These are phyloP conservation scores for Capra hircus DNA, from an alignment of 2,113 vertebrate species.

Conservation along the genomic window DNA sequence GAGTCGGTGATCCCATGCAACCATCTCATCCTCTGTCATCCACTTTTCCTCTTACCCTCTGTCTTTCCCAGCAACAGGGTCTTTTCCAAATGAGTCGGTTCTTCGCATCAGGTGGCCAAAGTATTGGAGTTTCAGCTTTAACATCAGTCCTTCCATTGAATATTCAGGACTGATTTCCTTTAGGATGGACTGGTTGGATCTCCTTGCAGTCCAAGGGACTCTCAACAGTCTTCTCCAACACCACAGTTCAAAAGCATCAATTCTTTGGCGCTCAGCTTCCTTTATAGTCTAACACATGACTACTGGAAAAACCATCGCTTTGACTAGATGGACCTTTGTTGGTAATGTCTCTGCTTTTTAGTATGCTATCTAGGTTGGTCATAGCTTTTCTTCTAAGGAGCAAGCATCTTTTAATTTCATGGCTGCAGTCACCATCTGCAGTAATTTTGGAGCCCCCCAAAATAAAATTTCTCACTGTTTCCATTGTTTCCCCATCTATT, in stretches of 20 bases:
- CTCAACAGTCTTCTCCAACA: not conserved
- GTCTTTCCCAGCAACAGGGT: not conserved
- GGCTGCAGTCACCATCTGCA: not conserved
- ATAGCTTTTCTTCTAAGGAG: not conserved
- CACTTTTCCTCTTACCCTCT: not conserved
- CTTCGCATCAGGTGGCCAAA: not conserved
- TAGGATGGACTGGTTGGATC: not conserved
- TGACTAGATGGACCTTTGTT: not conserved
- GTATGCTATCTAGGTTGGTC: not conserved
- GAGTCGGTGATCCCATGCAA: not conserved
- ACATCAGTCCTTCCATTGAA: not conserved
- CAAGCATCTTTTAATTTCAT: not conserved
- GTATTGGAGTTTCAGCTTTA: not conserved
- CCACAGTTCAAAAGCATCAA: not conserved
- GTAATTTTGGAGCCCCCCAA: not conserved
- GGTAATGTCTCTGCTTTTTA: not conserved
- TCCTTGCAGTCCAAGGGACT: not conserved
- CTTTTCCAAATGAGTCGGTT: not conserved
- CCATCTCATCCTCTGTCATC: not conserved
- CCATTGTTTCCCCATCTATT: not conserved
- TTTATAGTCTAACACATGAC: not conserved
- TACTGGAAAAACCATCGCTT: not conserved
- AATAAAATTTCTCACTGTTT: not conserved
- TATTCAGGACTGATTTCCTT: not conserved
- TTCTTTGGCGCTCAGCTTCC: not conserved